Percentiles rank a stretch among this genome's conserved stretches.
These are phyloP conservation scores for Thamnophis elegans DNA, from an alignment of 2,797 vertebrate species.

Conservation along the genomic window DNA sequence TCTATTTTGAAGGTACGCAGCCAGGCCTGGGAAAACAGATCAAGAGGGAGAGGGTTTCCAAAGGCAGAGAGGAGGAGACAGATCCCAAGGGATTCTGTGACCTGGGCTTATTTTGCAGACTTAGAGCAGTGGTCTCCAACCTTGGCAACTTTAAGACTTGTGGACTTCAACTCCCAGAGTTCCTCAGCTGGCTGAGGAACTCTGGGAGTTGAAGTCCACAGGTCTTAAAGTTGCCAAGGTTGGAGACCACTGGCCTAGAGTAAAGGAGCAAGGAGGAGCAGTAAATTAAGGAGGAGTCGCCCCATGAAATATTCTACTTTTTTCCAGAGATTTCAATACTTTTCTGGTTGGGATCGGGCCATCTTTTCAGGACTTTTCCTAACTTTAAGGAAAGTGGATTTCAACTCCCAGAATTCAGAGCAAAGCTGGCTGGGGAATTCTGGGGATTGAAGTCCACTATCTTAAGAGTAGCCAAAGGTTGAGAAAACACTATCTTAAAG, in stretches of 20 bases:
- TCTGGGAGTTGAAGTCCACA: too few species aligned
- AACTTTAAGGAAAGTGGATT: neutral
- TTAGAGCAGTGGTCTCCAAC: too few species aligned
- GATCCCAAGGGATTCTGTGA: neutral
- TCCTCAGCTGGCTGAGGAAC: too few species aligned
- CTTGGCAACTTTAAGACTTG: too few species aligned
- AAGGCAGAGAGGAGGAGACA: too few species aligned
- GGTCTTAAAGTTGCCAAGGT: too few species aligned
- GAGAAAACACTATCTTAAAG: too few species aligned
- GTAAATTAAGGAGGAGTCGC: neutral
- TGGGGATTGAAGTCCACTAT: neutral
- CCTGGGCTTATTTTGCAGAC: neutral
- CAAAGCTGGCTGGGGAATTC: neutral
- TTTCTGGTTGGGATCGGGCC: neutral
- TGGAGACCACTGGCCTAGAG: too few species aligned
- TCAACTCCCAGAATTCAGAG: too few species aligned
- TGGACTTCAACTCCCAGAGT: too few species aligned
- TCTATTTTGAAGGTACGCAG: neutral
- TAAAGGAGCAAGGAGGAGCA: neutral
- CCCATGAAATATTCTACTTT: neutral
- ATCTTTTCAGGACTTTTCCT: neutral
- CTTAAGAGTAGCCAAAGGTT: neutral
- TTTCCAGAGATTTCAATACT: neutral
- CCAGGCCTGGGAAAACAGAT: neutral
- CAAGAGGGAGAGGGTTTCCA: neutral